Percentiles rank a stretch among this genome's conserved stretches.
These are phyloP conservation scores for Esox lucius DNA, from an alignment of 2,797 vertebrate genomes.

Conservation along the genomic window DNA sequence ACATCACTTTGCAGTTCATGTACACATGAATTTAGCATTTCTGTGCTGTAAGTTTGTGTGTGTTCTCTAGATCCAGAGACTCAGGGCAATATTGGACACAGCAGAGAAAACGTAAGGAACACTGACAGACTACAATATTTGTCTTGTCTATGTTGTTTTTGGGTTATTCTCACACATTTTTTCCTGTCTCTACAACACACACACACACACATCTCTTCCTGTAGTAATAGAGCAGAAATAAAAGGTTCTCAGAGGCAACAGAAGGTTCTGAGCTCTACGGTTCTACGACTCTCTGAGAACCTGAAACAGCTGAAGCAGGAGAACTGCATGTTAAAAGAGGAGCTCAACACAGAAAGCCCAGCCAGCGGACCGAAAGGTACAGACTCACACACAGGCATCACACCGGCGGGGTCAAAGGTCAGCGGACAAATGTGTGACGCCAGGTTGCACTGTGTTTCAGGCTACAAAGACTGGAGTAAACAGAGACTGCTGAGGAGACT, in stretches of 20 bases:
- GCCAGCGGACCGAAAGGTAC: constrained; percentile 69
- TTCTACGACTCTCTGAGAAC: constrained; percentile 80
- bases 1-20: too few species aligned
- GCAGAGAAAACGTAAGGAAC: constrained; percentile 80
- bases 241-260: constrained; percentile 77
- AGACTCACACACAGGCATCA: background rate
- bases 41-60: constrained; percentile 2
- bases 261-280: constrained; percentile 76
- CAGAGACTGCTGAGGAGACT: constrained; percentile 84
- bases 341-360: constrained; percentile 76
- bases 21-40: constrained; percentile 9
- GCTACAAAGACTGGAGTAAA: constrained; percentile 88
- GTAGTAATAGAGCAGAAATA: constrained; percentile 73
- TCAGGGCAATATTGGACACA: constrained; percentile 80
- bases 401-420: background rate
- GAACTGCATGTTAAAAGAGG: constrained; percentile 80
- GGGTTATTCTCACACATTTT: background rate
- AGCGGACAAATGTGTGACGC: background rate
- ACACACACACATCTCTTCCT: constrained; percentile 1
- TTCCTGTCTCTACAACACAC: constrained; percentile 8
- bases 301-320: constrained; percentile 84
- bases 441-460: constrained; percentile 60
- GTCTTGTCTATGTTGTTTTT: background rate
- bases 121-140: background rate
- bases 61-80: constrained; percentile 66